These are phyloP conservation scores for Sclerodermus sp. DNA, from an alignment of 2,888 invertebrate species.

Conservation along the genomic window DNA sequence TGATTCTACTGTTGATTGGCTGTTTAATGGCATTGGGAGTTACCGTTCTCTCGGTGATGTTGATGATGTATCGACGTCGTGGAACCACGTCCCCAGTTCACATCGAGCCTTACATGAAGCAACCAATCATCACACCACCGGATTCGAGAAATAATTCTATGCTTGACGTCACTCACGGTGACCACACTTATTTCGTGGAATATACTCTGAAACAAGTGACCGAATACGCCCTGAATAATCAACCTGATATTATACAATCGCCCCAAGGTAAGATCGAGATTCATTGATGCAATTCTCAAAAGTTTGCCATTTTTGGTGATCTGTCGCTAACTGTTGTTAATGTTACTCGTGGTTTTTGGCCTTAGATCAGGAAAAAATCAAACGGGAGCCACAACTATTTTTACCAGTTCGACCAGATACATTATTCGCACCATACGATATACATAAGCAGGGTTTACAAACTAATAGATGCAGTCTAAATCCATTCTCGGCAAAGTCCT, in stretches of 20 bases:
- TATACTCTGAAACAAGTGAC: slow-evolving; percentile 72
- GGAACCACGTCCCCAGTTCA: slow-evolving; percentile 58
- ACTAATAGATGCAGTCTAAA: slow-evolving; percentile 54
- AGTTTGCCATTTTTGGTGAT: no score
- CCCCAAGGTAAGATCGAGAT: slow-evolving; percentile 59
- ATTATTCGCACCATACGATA: slow-evolving; percentile 54
- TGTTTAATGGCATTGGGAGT: slow-evolving; percentile 68
- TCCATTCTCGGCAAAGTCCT: slow-evolving; percentile 55
- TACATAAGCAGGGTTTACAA: slow-evolving; percentile 55
- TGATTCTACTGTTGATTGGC: slow-evolving; percentile 71
- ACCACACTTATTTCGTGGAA: slow-evolving; percentile 82
- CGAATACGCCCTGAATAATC: slow-evolving; percentile 58
- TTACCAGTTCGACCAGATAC: slow-evolving; percentile 56
- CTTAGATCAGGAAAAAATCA: slow-evolving; percentile 52
- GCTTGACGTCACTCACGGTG: slow-evolving; percentile 78
- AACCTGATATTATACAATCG: slow-evolving; percentile 80
- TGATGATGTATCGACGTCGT: slow-evolving; percentile 67
- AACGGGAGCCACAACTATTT: slow-evolving; percentile 54
- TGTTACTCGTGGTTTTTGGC: no score
- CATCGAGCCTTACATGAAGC: slow-evolving; percentile 56
- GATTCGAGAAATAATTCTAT: slow-evolving; percentile 63
- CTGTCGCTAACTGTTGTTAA: no score
- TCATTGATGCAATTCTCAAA: no score
- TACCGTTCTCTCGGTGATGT: slow-evolving; percentile 66
- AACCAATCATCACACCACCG: slow-evolving; percentile 55